Evolutionary conservation across 2,113 vertebrate genomes (phyloP).

Genomic region (Zeus faber): DNA sequence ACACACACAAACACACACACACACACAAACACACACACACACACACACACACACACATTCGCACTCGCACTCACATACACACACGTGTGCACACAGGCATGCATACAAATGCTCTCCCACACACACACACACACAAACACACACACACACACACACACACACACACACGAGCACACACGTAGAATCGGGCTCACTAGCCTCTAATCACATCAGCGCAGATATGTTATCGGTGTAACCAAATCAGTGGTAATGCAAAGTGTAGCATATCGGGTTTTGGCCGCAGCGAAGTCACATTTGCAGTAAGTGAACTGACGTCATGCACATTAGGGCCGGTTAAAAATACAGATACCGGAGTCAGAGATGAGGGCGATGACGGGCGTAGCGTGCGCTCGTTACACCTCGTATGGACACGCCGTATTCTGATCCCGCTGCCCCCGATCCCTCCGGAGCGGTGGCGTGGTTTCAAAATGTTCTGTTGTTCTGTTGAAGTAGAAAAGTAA

Average conservation of each 20-base stretch:
- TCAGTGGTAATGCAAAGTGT: conserved; percentile 61
- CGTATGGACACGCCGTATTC: conserved; percentile 5
- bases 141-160: background rate
- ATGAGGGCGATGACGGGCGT: conserved; percentile 18
- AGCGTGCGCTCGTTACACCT: conserved; percentile 14
- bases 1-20: background rate
- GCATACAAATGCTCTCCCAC: background rate
- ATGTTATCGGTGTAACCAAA: conserved; percentile 62
- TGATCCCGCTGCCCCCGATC: too few relatives aligned
- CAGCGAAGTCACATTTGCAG: conserved; percentile 65
- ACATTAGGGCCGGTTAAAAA: conserved; percentile 52
- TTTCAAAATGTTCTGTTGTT: too few relatives aligned
- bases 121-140: conserved; percentile 4
- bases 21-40: background rate
- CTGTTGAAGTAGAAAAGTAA: too few relatives aligned
- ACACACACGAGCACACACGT: conserved; percentile 7
- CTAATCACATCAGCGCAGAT: conserved; percentile 65
- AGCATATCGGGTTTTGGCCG: conserved; percentile 61
- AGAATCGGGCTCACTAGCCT: conserved; percentile 21
- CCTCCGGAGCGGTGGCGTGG: too few relatives aligned
- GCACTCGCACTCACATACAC: background rate
- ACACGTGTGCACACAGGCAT: background rate
- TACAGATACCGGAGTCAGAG: conserved; percentile 34
- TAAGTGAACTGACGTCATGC: conserved; percentile 56
- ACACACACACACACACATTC: background rate